Conservation (phyloP, 2,797 vertebrate species). For the Orestias chungarensis region DNA sequence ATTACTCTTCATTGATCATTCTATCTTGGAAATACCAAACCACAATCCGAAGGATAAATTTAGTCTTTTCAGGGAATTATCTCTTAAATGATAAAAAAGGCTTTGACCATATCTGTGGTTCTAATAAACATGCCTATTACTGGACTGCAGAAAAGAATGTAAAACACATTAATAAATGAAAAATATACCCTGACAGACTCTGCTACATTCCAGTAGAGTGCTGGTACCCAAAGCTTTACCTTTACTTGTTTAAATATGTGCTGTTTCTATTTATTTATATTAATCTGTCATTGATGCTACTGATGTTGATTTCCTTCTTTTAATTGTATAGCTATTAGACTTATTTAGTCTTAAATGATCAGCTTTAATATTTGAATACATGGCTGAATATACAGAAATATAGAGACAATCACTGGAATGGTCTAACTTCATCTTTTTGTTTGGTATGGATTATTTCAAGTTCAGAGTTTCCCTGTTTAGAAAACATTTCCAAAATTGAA, state of each 20-base stretch:
- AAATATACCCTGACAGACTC: background rate
- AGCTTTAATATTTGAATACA: background rate
- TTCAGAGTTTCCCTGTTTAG: background rate
- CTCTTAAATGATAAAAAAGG: background rate
- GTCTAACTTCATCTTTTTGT: constrained; percentile 9
- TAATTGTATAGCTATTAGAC: too few relatives aligned
- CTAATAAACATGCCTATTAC: background rate
- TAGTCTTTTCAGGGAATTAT: background rate
- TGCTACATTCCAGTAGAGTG: background rate
- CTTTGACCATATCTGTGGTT: background rate
- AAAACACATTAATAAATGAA: background rate
- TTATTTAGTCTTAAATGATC: constrained; percentile 21
- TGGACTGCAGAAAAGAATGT: background rate
- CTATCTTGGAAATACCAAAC: background rate
- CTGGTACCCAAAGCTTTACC: background rate
- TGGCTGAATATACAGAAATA: background rate
- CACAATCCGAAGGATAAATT: background rate
- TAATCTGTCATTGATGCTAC: too few relatives aligned
- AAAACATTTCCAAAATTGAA: background rate
- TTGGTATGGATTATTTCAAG: background rate
- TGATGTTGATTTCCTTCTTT: too few relatives aligned
- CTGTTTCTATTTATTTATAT: too few relatives aligned
- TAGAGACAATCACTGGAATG: background rate
- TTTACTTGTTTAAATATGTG: background rate
- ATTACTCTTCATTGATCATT: background rate